Evolutionary conservation across 2,113 vertebrate genomes (phyloP).

Genomic region (Phaethon lepturus): DNA sequence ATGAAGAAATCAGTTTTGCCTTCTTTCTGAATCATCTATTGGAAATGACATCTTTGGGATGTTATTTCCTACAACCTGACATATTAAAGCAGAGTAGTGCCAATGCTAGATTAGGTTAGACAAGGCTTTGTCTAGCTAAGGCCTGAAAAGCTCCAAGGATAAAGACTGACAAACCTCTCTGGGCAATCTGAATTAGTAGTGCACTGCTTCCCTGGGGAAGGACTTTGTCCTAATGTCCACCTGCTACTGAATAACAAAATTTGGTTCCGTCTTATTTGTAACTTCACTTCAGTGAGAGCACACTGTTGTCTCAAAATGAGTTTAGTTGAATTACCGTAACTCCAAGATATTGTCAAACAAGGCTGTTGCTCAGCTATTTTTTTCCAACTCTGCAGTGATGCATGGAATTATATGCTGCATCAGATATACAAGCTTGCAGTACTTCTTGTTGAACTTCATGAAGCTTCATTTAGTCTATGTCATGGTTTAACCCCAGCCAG

Average conservation of each 20-base stretch:
- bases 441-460: background rate
- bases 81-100: background rate
- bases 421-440: background rate
- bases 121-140: background rate
- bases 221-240: background rate
- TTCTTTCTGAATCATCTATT: background rate
- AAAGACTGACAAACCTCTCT: background rate
- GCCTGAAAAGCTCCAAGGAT: background rate
- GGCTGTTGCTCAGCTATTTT: background rate
- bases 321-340: background rate
- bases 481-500: too few species aligned
- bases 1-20: background rate
- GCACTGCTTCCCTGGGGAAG: background rate
- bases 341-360: background rate
- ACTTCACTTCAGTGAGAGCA: background rate
- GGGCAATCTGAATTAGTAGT: background rate
- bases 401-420: background rate
- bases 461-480: background rate
- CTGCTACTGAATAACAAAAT: background rate
- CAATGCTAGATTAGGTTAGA: background rate
- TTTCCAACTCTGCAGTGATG: background rate
- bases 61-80: background rate
- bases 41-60: background rate
- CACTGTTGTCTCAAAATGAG: background rate
- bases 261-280: background rate